These are phyloP conservation scores for Drosophila burlai DNA, from an alignment of 1,140 invertebrate species.

Conservation along the genomic window DNA sequence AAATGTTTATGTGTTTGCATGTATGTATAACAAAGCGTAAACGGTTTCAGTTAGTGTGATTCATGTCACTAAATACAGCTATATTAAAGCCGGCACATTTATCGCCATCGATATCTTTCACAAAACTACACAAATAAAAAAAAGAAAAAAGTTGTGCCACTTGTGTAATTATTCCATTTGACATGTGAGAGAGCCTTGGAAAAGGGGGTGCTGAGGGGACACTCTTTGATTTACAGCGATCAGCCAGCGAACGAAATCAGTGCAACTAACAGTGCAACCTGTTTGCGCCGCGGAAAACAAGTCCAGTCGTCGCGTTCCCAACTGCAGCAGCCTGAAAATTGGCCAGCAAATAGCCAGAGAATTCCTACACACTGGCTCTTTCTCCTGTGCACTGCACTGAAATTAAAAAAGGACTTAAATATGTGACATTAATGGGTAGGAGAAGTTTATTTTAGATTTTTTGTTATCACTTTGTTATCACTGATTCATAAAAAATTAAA, in stretches of 20 bases:
- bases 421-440: not conserved
- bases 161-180: constrained; percentile 67
- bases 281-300: constrained; percentile 62
- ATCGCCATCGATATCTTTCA: constrained; percentile 55
- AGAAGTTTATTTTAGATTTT: not conserved
- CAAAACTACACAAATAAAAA: constrained; percentile 22
- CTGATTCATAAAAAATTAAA: not conserved
- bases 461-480: not conserved
- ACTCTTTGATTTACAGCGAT: constrained; percentile 64
- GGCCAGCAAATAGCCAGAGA: constrained; percentile 54
- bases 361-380: not conserved
- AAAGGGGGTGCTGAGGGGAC: not conserved
- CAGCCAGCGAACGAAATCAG: constrained; percentile 66
- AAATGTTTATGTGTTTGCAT: constrained; percentile 22
- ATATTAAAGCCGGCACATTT: constrained; percentile 41
- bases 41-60: constrained; percentile 60
- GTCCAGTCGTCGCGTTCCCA: constrained; percentile 27
- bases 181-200: constrained; percentile 6
- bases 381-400: not conserved
- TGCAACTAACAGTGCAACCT: constrained; percentile 82
- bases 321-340: constrained; percentile 66
- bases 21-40: constrained; percentile 41
- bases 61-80: constrained; percentile 53
- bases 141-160: constrained; percentile 51
- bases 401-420: not conserved